A percentile compares a stretch with the other conserved stretches of the same genome.
Conservation (phyloP, 2,113 vertebrate genomes). For the Microcebus murinus region DNA sequence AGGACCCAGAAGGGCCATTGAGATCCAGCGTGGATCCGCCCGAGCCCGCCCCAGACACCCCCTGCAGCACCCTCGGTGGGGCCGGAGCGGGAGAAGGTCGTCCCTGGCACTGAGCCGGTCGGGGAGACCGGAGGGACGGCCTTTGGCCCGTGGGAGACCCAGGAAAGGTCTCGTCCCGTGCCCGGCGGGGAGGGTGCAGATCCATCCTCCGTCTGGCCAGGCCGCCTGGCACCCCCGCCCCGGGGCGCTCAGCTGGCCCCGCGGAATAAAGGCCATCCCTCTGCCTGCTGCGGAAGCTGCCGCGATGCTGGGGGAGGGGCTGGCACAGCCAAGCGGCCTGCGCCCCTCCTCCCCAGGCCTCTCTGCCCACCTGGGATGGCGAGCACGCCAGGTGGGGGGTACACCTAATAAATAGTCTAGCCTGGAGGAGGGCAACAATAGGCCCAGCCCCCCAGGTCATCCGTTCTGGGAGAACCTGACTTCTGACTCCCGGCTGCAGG, state of each 20-base stretch:
- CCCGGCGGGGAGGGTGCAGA: background rate
- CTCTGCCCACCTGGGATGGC: background rate
- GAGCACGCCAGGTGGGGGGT: background rate
- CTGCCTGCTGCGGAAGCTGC: slow-evolving; percentile 11
- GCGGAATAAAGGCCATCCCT: slow-evolving; percentile 55
- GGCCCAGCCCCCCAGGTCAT: background rate
- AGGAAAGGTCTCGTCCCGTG: background rate
- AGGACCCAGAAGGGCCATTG: background rate
- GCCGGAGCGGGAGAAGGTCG: background rate
- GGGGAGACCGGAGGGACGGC: background rate
- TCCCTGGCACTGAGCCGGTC: background rate
- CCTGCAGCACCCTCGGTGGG: background rate
- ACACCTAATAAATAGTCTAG: background rate
- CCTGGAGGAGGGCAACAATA: background rate
- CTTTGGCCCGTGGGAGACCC: background rate
- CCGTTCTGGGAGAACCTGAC: background rate
- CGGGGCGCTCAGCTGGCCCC: slow-evolving; percentile 1
- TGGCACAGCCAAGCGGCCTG: slow-evolving; percentile 51
- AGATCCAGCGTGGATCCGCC: background rate
- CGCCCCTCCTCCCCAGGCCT: background rate
- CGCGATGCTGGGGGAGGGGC: slow-evolving; percentile 66
- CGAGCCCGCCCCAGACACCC: background rate
- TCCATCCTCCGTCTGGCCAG: background rate
- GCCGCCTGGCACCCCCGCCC: background rate
- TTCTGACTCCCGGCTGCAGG: background rate